Base-by-base conservation (phyloP, 2,113 vertebrate species). In the Hyla sarda region DNA sequence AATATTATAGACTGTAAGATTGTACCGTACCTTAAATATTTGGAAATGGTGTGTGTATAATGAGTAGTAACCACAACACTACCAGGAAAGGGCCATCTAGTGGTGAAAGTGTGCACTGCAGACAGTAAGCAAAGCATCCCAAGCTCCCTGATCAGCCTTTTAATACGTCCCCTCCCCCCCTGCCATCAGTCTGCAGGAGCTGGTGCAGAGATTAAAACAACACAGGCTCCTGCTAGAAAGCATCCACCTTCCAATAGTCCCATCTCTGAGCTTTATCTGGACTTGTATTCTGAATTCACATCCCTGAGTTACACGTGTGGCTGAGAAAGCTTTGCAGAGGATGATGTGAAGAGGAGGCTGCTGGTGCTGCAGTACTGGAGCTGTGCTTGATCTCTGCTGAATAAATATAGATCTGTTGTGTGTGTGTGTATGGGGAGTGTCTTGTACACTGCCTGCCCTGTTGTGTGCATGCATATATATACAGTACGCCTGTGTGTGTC, bases 151-250 rank as follows among this genome's bases (percentile, higher is more conserved):
- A 82, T 81, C 85, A 74, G 85, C 85, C 85, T 87, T 86, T 86
- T 86, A 86, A 81, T 81, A 81, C 7, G 25, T 47, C 65, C 85
- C 85, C 78, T 82, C 85, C 84, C 84, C 84, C 84, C 69, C 69
- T 82, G 60, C 85, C 78, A 81, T 30, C 78, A 82, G 77, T 80
- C 85, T 87, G 85, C 85, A 87, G 85, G 69, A 87, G 85, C 85
- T 87, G 85, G 76, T 87, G 85, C 85, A 87, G 75, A 87, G 85
- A 87, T 87, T 87, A 87, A 86, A 87, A 73, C 77, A 82, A 80
- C 79, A 28, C 25, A 10, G 77, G 48, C 21, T 52, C 52, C 48
- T 74, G 77, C 37, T 45, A 73, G 65, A 86, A 74, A 54, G n/a
- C 85, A 19, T 87, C 84, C 47, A 69, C 30, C 74, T 50, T 48